Percentiles rank a stretch among this genome's conserved stretches.
These are phyloP conservation scores for Anthoscopus minutus DNA, from an alignment of 2,113 vertebrate genomes.

Conservation along the genomic window DNA sequence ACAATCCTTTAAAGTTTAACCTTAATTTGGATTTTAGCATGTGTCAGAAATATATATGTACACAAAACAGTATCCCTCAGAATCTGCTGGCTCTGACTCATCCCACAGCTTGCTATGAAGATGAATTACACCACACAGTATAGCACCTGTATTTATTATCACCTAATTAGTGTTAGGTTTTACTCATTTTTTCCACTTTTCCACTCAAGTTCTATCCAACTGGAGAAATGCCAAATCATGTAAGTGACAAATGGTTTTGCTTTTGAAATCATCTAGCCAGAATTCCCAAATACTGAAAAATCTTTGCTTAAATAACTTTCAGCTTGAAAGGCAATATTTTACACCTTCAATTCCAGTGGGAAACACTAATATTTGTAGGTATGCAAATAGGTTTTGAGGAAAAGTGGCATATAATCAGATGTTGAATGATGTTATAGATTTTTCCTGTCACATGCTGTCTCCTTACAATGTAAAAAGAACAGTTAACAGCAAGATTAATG, in stretches of 20 bases:
- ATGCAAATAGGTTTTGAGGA: slow-evolving; percentile 13
- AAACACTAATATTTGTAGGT: slow-evolving; percentile 24
- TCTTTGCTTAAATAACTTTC: slow-evolving; percentile 62
- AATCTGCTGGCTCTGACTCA: not conserved
- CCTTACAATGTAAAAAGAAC: slow-evolving; percentile 1
- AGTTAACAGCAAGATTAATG: slow-evolving; percentile 26
- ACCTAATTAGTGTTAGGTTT: slow-evolving; percentile 55
- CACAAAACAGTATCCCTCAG: not conserved
- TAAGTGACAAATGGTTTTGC: slow-evolving; percentile 66
- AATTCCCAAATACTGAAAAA: slow-evolving; percentile 58
- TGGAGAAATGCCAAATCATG: slow-evolving; percentile 64
- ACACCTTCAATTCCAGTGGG: slow-evolving; percentile 52
- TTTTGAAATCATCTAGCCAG: slow-evolving; percentile 60
- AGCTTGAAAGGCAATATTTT: slow-evolving; percentile 55
- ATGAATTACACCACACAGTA: slow-evolving; percentile 11
- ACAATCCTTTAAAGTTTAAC: not conserved
- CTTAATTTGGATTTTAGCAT: not conserved
- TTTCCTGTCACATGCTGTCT: slow-evolving; percentile 22
- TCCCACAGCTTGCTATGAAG: slow-evolving; percentile 5
- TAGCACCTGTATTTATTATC: slow-evolving; percentile 62
- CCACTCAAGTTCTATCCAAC: slow-evolving; percentile 25
- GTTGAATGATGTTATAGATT: slow-evolving; percentile 38
- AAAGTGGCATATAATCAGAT: slow-evolving; percentile 28
- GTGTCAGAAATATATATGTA: not conserved
- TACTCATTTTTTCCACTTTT: not conserved